These are phyloP conservation scores for Drosophila malerkotliana DNA, from an alignment of 1,140 invertebrate species.

Conservation along the genomic window DNA sequence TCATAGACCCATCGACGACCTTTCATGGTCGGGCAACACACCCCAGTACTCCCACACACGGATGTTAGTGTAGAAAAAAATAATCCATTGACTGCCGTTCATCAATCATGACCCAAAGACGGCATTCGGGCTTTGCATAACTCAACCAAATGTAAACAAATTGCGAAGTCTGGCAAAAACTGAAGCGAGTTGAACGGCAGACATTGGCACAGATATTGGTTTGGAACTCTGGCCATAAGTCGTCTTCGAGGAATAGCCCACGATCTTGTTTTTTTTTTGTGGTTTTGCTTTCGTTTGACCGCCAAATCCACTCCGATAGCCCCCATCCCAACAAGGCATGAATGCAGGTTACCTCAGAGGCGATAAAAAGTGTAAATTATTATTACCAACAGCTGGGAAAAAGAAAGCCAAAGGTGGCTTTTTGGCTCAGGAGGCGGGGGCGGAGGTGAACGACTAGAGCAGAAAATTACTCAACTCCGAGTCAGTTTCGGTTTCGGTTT, in stretches of 20 bases:
- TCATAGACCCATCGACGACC: conserved; percentile 19
- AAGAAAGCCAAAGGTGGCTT: conserved; percentile 49
- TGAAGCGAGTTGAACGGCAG: conserved; percentile 55
- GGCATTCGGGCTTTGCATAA: conserved; percentile 38
- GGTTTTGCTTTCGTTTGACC: conserved; percentile 68
- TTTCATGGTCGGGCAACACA: conserved; percentile 46
- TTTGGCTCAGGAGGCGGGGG: conserved; percentile 17
- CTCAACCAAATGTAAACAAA: conserved; percentile 46
- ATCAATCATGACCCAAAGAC: conserved; percentile 48
- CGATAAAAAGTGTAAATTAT: conserved; percentile 70
- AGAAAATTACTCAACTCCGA: conserved; percentile 71
- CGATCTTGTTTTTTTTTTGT: conserved; percentile 16
- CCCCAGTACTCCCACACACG: conserved; percentile 36
- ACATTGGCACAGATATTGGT: conserved; percentile 62
- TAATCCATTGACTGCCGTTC: conserved; percentile 21
- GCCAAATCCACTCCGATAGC: conserved; percentile 42
- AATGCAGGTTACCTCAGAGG: conserved; percentile 58
- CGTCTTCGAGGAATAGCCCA: conserved; percentile 45
- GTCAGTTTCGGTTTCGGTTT: conserved; percentile 34
- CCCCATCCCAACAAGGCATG: conserved; percentile 1
- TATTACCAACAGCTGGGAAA: conserved; percentile 53
- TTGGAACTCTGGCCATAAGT: not conserved
- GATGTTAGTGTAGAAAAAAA: conserved; percentile 18
- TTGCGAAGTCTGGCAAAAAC: conserved; percentile 18
- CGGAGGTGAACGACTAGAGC: conserved; percentile 51